phyloP scores from a whole-genome alignment of 2,888 invertebrate species.

The Ennomos erosarius region DNA sequence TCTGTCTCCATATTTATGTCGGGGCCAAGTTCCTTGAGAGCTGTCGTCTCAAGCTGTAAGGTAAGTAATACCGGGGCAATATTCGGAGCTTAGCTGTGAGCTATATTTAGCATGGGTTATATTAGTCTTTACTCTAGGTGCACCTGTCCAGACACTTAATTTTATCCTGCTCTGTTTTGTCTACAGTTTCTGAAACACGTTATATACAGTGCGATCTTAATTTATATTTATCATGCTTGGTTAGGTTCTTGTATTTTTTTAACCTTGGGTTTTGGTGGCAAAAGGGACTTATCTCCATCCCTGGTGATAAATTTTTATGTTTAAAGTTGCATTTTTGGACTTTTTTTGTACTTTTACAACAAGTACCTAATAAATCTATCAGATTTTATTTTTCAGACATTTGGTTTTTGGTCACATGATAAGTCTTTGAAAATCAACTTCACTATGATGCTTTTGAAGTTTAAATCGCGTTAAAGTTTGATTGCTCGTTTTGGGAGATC shows the following conservation, averaged over 20 bases:
- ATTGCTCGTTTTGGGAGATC: constrained; percentile 6
- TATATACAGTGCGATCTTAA: too few species aligned
- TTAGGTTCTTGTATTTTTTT: too few species aligned
- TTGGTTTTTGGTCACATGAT: too few species aligned
- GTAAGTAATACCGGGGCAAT: constrained; percentile 51
- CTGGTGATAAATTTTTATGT: too few species aligned
- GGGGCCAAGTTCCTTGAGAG: constrained; percentile 61
- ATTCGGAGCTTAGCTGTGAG: constrained; percentile 41
- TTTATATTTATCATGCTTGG: too few species aligned
- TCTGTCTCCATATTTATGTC: constrained; percentile 79
- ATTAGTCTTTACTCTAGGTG: constrained; percentile 30
- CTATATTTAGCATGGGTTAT: constrained; percentile 39
- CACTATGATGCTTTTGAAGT: constrained; percentile 12
- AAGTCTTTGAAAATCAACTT: too few species aligned
- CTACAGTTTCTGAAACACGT: constrained; percentile 1
- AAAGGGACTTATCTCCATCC: too few species aligned
- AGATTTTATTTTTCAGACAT: too few species aligned
- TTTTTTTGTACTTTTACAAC: too few species aligned
- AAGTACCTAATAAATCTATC: too few species aligned
- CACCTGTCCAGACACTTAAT: constrained; percentile 31
- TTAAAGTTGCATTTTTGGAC: too few species aligned
- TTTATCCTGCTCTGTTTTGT: constrained; percentile 5
- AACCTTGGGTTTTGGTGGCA: too few species aligned
- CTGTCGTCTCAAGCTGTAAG: constrained; percentile 69
- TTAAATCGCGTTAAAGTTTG: not conserved